Conservation (phyloP, 2,888 invertebrate species). For the Leptopilina syphax region DNA sequence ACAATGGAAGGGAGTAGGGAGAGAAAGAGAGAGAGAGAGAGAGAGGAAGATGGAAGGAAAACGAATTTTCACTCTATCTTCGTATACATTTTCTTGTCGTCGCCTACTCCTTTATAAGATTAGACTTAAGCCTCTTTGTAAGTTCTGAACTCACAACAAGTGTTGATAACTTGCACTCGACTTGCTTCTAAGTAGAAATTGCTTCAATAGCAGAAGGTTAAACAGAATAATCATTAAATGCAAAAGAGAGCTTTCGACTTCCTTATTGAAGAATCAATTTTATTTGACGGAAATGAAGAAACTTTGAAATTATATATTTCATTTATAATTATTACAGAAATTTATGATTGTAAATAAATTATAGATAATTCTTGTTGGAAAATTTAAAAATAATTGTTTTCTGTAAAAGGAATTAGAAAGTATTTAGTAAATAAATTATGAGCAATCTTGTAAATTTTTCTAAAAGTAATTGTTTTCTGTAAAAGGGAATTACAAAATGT, state of each 20-base stretch:
- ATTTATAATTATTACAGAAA: too few relatives aligned
- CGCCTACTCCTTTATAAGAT: slow-evolving; percentile 31
- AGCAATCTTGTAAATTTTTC: too few relatives aligned
- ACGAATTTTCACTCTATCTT: slow-evolving; percentile 40
- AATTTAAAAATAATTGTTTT: too few relatives aligned
- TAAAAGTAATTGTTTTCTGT: too few relatives aligned
- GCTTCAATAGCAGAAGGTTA: slow-evolving; percentile 27
- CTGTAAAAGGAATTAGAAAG: too few relatives aligned
- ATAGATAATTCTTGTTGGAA: too few relatives aligned
- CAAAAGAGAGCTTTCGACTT: neutral
- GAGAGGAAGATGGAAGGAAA: neutral
- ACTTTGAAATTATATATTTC: neutral
- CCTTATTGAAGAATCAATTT: neutral
- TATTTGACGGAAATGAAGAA: neutral
- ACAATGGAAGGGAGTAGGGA: slow-evolving; percentile 21
- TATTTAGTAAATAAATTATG: too few relatives aligned
- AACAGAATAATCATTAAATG: slow-evolving; percentile 6
- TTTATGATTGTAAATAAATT: too few relatives aligned
- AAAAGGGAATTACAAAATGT: too few relatives aligned
- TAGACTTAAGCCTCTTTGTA: slow-evolving; percentile 33
- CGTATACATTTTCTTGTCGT: slow-evolving; percentile 32
- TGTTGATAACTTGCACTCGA: slow-evolving; percentile 38
- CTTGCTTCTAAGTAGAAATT: slow-evolving; percentile 32
- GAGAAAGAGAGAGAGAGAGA: neutral
- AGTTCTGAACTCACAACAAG: slow-evolving; percentile 33